Conservation (phyloP, 2,113 vertebrate species). For the Acrocephalus arundinaceus region DNA sequence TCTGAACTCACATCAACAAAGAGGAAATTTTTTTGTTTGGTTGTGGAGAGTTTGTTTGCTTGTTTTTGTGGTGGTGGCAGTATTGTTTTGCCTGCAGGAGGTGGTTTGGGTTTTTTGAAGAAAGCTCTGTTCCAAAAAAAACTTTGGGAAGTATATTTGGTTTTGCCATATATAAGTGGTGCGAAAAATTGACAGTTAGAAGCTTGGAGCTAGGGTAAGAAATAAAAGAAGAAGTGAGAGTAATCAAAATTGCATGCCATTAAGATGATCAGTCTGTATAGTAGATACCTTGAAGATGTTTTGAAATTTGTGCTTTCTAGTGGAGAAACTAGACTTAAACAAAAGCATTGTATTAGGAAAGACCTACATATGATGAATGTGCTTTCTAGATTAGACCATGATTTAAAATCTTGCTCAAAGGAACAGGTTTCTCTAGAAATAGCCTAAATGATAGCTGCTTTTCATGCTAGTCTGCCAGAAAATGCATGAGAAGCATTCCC, state of each 20-base stretch:
- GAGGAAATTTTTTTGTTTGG: background rate
- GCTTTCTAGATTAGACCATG: background rate
- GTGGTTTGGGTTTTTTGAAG: background rate
- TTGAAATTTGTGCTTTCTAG: background rate
- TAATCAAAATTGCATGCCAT: background rate
- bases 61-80: rapidly evolving
- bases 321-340: background rate
- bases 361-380: background rate
- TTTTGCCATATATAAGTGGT: background rate
- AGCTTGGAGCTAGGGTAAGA: background rate
- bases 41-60: rapidly evolving
- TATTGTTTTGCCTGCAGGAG: background rate
- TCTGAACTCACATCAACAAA: background rate
- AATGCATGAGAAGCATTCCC: background rate
- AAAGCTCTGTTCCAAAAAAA: background rate
- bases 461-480: background rate
- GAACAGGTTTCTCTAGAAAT: background rate
- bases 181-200: background rate
- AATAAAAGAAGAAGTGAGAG: background rate
- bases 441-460: background rate
- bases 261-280: background rate
- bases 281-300: background rate
- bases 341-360: background rate
- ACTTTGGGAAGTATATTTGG: background rate
- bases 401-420: background rate